phyloP scores from a whole-genome alignment of 2,888 invertebrate species.

The Polyommatus iphigenia region DNA sequence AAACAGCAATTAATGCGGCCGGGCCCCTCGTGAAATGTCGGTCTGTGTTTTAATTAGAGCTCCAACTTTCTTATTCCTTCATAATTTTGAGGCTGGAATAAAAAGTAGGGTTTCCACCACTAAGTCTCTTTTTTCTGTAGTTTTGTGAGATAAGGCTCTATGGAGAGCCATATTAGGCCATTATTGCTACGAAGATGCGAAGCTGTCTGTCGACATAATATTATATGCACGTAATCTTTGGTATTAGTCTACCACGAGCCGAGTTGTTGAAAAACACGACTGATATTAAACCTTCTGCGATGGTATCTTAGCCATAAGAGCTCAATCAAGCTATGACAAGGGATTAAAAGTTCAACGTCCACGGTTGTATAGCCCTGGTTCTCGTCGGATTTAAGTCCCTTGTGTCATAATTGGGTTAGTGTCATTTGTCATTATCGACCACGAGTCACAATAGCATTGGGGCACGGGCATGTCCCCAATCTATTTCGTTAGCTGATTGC shows the following conservation, averaged over 20 bases:
- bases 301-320: background rate
- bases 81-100: background rate
- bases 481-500: background rate
- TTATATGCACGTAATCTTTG: too few species aligned
- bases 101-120: background rate
- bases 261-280: too few species aligned
- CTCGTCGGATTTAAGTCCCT: background rate
- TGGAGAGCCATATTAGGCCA: too few species aligned
- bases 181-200: too few species aligned
- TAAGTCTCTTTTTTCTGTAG: background rate
- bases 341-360: background rate
- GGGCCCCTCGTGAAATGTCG: conserved; percentile 55
- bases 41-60: conserved; percentile 57
- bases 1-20: conserved; percentile 53
- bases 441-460: background rate
- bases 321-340: background rate
- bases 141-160: too few species aligned
- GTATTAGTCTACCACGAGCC: too few species aligned
- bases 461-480: background rate
- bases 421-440: background rate
- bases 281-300: background rate
- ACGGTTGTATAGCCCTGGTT: background rate
- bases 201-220: too few species aligned
- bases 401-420: background rate
- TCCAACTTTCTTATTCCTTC: conserved; percentile 43